These are phyloP conservation scores for Chiridota heheva DNA, from an alignment of 35 echinoderm and acorn worm genomes.

Conservation along the genomic window DNA sequence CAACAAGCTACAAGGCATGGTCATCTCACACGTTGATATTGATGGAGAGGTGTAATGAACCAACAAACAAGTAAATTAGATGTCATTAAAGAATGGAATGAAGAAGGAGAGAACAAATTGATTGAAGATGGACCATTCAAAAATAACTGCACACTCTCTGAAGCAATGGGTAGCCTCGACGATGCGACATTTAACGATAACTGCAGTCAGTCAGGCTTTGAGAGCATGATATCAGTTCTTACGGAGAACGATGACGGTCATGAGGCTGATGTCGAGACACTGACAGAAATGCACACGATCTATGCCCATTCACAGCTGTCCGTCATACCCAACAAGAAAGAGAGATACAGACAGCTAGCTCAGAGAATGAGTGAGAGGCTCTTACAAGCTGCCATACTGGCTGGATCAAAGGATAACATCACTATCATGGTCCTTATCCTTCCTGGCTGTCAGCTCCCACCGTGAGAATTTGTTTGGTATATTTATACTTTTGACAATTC, in stretches of 20 bases:
- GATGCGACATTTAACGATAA: not conserved
- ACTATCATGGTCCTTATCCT: conserved; percentile 88
- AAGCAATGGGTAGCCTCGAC: no score
- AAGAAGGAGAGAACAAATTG: not conserved
- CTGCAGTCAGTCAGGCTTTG: conserved; percentile 58
- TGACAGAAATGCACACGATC: conserved; percentile 85
- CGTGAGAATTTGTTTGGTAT: no score
- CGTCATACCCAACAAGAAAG: conserved; percentile 37
- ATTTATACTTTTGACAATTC: no score
- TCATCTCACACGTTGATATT: conserved; percentile 46
- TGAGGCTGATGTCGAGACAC: conserved; percentile 88
- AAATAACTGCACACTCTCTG: not conserved
- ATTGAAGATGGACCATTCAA: not conserved
- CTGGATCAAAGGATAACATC: conserved; percentile 88
- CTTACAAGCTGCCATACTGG: conserved; percentile 80
- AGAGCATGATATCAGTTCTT: conserved; percentile 77
- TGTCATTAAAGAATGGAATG: not conserved
- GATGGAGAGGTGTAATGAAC: conserved; percentile 23
- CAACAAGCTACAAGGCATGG: conserved; percentile 14
- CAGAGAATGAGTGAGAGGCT: conserved; percentile 83
- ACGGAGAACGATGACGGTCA: conserved; percentile 81
- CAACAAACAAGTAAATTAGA: not conserved
- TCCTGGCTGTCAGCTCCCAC: conserved; percentile 70
- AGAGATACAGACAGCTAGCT: conserved; percentile 56
- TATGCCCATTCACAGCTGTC: conserved; percentile 84